A percentile compares a stretch with the other conserved stretches of the same genome.
These are phyloP conservation scores for Isurus oxyrinchus DNA, from an alignment of 2,113 vertebrate genomes.

Conservation along the genomic window DNA sequence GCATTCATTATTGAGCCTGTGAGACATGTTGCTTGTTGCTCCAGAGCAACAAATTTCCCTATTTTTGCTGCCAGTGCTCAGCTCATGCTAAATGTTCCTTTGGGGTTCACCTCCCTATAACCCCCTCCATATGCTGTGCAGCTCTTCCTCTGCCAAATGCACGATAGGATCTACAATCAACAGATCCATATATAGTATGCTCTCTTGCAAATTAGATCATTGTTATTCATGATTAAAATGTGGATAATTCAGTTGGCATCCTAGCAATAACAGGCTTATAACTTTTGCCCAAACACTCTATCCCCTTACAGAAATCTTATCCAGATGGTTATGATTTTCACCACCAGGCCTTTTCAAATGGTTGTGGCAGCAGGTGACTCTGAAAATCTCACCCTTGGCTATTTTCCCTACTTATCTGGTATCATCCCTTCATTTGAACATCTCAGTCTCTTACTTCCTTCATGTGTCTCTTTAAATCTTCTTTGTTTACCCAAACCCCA, in stretches of 20 bases:
- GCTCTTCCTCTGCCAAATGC: not conserved
- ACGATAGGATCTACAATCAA: not conserved
- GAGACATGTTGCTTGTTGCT: not conserved
- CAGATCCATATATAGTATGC: not conserved
- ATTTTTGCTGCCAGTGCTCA: not conserved
- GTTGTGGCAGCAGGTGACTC: not conserved
- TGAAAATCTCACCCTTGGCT: not conserved
- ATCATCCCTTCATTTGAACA: not conserved
- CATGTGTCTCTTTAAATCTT: not conserved
- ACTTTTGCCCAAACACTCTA: not conserved
- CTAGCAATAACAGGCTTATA: not conserved
- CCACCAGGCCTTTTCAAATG: not conserved
- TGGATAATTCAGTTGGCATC: not conserved
- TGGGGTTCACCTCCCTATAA: not conserved
- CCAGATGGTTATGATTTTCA: not conserved
- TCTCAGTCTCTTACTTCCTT: not conserved
- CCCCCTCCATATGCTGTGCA: not conserved
- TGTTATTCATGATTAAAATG: not conserved
- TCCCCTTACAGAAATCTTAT: not conserved
- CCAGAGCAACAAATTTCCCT: not conserved
- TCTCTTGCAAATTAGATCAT: not conserved
- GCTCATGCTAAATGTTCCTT: not conserved
- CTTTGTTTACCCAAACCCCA: not conserved
- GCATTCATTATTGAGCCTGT: not conserved
- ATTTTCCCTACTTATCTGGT: not conserved